Base-by-base conservation (phyloP, 2,113 vertebrate genomes). In the Psophia crepitans region DNA sequence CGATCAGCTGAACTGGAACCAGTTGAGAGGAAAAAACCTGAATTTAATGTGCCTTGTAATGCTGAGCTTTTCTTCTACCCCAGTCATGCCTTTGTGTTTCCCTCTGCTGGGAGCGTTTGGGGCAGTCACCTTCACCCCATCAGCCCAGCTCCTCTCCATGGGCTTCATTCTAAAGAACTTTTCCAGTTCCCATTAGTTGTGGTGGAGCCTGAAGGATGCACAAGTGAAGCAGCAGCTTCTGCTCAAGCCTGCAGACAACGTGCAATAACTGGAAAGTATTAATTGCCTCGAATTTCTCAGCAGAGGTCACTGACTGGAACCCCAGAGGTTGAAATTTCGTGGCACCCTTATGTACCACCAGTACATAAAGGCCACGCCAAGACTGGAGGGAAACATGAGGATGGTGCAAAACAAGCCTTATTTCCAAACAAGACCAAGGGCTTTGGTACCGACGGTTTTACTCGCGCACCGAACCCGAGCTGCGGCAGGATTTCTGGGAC, bases 61-160 rank as follows among this genome's bases (percentile, higher is more conserved):
- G 33, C 35, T 30, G 66, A 84, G 57, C n/a, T 80, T 37, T 68
- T 6, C 21, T 44, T 44, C 70, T n/a, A 32, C 35, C 54, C 33
- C 39, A 23, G 3, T 26, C 18, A 9, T 3, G 18, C 12, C 33
- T 73, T 48, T 24, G 33, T 2, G 6, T 17, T 39, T 35, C 33
- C 46, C 46, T 37, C 27, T 3, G 0, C 4, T 8, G 18, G n/a
- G 30, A 71, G 49, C 1, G 2, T 12, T 21, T 9, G 63, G 6
- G 39, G 70, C 37, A 16, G 58, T 10, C 58, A 14, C 57, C 64
- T 69, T 35, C 12, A 1, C 66, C 53, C 58, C 56, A 21, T 2
- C 79, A 60, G 35, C 24, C 56, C 63, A 0, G 2, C 43, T 70
- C 78, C 53, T 13, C 39, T 57, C 78, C 68, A 19, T 0, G 1